Evolutionary conservation across 1,140 invertebrate genomes (phyloP).

Genomic region (Drosophila simulans): DNA sequence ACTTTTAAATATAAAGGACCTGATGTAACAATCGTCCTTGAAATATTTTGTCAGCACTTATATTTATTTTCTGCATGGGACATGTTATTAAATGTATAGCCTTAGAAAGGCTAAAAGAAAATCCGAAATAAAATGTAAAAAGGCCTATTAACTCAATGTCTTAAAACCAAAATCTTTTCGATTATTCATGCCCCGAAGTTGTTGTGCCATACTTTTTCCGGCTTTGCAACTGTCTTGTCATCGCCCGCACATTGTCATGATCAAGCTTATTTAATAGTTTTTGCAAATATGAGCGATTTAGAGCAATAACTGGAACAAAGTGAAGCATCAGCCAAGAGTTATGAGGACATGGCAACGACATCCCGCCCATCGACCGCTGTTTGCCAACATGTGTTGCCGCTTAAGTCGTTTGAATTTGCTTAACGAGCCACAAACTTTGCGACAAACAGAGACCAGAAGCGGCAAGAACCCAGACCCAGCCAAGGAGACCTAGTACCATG

Average conservation of each 20-base stretch:
- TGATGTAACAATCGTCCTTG: too few species aligned
- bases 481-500: conserved; percentile 1
- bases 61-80: too few species aligned
- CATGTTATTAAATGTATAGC: too few species aligned
- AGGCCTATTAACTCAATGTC: neutral
- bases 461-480: conserved; percentile 23
- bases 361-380: conserved; percentile 48
- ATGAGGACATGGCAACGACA: conserved; percentile 52
- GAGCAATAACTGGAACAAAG: conserved; percentile 61
- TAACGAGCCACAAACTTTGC: conserved; percentile 82
- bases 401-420: conserved; percentile 83
- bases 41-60: too few species aligned
- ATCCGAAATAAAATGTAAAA: neutral
- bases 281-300: conserved; percentile 71
- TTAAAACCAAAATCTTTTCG: neutral
- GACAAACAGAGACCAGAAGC: conserved; percentile 63
- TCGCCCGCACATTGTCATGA: conserved; percentile 27
- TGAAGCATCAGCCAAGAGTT: conserved; percentile 64
- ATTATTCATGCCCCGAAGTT: neutral
- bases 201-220: neutral
- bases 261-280: conserved; percentile 72
- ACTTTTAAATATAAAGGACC: too few species aligned
- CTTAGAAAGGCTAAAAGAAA: too few species aligned
- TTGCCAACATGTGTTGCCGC: conserved; percentile 79
- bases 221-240: conserved; percentile 10